phyloP scores from a whole-genome alignment of 2,113 vertebrate species.

The Hypomesus transpacificus region DNA sequence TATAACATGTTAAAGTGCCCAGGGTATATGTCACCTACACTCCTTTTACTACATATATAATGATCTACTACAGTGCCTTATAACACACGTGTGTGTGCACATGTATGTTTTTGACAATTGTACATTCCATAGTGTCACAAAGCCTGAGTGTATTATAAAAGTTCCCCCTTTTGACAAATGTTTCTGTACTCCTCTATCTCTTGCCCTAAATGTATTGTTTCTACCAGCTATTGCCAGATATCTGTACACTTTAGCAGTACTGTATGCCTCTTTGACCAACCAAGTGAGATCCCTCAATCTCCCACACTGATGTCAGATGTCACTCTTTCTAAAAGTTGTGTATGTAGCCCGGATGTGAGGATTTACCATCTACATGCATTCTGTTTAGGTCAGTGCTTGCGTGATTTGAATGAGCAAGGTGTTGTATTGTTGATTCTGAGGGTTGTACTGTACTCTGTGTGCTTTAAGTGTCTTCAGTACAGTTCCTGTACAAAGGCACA shows the following conservation, averaged over 20 bases:
- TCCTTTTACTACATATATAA: conserved; percentile 59
- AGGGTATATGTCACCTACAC: conserved; percentile 46
- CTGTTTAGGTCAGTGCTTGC: conserved; percentile 39
- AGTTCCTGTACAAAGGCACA: conserved; percentile 45
- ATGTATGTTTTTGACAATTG: conserved; percentile 43
- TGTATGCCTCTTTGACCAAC: conserved; percentile 45
- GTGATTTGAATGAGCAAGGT: conserved; percentile 55
- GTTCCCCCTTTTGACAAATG: conserved; percentile 6
- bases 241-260: conserved; percentile 45
- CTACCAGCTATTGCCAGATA: conserved; percentile 26
- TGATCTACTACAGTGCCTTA: conserved; percentile 62
- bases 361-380: conserved; percentile 39
- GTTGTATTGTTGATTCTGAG: conserved; percentile 42
- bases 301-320: conserved; percentile 32
- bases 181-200: conserved; percentile 11
- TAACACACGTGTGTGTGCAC: conserved; percentile 45
- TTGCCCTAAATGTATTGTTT: conserved; percentile 26
- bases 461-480: conserved; percentile 55
- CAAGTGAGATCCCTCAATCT: conserved; percentile 32
- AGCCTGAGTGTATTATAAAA: conserved; percentile 24
- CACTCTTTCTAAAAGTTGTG: conserved; percentile 33
- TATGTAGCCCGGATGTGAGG: conserved; percentile 48
- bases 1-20: conserved; percentile 60
- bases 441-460: conserved; percentile 58
- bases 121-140: conserved; percentile 28